Percentiles rank a stretch among this genome's conserved stretches.
Conservation (phyloP, 2,113 vertebrate species). For the Crotalus viridis region DNA sequence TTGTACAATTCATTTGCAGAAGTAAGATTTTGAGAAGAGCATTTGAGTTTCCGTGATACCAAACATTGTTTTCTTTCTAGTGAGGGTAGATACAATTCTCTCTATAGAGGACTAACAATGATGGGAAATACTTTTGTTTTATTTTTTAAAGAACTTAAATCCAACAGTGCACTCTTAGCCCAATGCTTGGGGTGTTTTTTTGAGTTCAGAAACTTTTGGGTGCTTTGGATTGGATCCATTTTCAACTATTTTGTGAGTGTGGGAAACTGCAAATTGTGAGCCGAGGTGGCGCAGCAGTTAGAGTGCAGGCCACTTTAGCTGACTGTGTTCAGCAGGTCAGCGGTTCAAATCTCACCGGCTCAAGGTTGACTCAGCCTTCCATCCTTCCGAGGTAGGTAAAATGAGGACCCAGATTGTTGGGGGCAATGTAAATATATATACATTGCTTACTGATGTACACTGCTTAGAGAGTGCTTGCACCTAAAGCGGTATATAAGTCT, state of each 20-base stretch:
- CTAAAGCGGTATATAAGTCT: no score
- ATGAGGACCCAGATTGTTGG: no score
- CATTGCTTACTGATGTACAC: no score
- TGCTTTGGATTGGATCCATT: rapidly evolving
- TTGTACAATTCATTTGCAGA: background rate
- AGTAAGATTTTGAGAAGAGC: background rate
- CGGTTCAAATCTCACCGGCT: no score
- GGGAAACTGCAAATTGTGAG: rapidly evolving
- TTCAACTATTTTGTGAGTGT: background rate
- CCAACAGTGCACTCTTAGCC: background rate
- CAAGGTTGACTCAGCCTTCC: no score
- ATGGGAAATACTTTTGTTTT: background rate
- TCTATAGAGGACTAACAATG: background rate
- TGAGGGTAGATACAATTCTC: background rate
- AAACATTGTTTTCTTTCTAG: background rate
- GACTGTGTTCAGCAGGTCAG: no score
- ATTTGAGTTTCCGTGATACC: background rate
- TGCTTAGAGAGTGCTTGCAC: no score
- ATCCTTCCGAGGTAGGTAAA: no score
- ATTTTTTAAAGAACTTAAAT: background rate
- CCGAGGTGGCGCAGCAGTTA: no score
- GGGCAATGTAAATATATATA: no score
- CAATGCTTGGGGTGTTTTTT: background rate
- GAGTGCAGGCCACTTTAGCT: no score
- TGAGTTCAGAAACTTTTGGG: background rate